A percentile compares a stretch with the other conserved stretches of the same genome.
phyloP scores from a whole-genome alignment of 1,140 invertebrate genomes.

The Micrasema longulum region DNA sequence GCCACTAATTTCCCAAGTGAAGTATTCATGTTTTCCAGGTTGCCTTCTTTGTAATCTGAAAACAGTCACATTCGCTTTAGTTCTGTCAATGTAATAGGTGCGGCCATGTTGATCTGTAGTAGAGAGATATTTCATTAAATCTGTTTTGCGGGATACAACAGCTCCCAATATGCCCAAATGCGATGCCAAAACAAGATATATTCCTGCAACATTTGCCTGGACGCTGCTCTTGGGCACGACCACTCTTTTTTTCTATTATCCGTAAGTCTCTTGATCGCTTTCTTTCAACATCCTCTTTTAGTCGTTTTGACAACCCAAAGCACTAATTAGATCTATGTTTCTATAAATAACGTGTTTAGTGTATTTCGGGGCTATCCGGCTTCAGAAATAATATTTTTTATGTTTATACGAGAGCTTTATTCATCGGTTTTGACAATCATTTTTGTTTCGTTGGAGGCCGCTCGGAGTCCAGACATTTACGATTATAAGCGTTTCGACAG shows the following conservation, averaged over 20 bases:
- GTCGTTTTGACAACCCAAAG: constrained; percentile 44
- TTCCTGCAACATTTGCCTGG: constrained; percentile 97
- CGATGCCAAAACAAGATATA: constrained; percentile 91
- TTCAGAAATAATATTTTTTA: constrained; percentile 29
- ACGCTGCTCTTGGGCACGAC: constrained; percentile 90
- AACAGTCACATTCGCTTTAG: constrained; percentile 37
- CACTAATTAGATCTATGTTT: constrained; percentile 41
- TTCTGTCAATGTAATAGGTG: constrained; percentile 61
- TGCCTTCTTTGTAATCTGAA: constrained; percentile 16
- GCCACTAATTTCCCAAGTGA: background rate
- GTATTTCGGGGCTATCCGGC: constrained; percentile 35
- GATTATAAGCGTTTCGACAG: constrained; percentile 2
- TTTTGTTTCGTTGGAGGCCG: constrained; percentile 12
- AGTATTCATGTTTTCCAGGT: constrained; percentile 5
- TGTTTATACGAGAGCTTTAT: constrained; percentile 15
- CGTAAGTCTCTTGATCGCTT: constrained; percentile 79
- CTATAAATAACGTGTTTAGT: constrained; percentile 41
- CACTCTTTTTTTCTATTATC: constrained; percentile 94
- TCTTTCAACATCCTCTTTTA: constrained; percentile 41
- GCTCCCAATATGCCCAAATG: constrained; percentile 84
- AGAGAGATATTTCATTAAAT: constrained; percentile 69
- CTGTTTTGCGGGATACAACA: constrained; percentile 68
- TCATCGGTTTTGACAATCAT: constrained; percentile 18
- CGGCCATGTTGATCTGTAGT: constrained; percentile 76
- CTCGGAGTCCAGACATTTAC: constrained; percentile 15